Conservation (phyloP, 1,140 invertebrate genomes). For the Ctenoplectra terminalis region DNA sequence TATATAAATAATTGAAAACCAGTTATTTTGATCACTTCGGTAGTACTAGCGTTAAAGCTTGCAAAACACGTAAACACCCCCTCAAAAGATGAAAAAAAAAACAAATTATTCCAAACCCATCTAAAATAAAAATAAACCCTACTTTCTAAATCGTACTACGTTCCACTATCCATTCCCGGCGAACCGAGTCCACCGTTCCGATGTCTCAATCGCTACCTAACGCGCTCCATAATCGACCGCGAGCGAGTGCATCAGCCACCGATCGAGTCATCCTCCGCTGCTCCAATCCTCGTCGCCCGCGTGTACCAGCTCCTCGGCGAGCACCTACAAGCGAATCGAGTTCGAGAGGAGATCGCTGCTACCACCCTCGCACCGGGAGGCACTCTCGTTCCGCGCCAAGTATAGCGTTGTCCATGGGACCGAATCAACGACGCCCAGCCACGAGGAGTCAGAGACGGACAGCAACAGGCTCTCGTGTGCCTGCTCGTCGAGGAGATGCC, state of each 20-base stretch:
- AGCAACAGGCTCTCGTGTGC: background rate
- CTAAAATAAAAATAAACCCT: no score
- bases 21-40: no score
- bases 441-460: background rate
- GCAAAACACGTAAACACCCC: no score
- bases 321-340: background rate
- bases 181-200: slow-evolving; percentile 1
- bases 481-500: slow-evolving; percentile 4
- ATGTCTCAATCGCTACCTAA: slow-evolving; percentile 41
- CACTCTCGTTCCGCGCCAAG: slow-evolving; percentile 64
- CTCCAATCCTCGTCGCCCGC: background rate
- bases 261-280: background rate
- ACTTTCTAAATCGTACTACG: background rate
- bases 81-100: no score
- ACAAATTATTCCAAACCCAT: background rate
- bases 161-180: background rate
- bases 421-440: slow-evolving; percentile 22
- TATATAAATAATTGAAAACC: no score
- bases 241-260: background rate
- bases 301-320: no score
- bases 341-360: background rate
- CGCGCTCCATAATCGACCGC: background rate
- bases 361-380: slow-evolving; percentile 50
- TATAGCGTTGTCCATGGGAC: slow-evolving; percentile 72
- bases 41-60: no score